Evolutionary conservation across 2,888 invertebrate species (phyloP).

Genomic region (Aelia acuminata): DNA sequence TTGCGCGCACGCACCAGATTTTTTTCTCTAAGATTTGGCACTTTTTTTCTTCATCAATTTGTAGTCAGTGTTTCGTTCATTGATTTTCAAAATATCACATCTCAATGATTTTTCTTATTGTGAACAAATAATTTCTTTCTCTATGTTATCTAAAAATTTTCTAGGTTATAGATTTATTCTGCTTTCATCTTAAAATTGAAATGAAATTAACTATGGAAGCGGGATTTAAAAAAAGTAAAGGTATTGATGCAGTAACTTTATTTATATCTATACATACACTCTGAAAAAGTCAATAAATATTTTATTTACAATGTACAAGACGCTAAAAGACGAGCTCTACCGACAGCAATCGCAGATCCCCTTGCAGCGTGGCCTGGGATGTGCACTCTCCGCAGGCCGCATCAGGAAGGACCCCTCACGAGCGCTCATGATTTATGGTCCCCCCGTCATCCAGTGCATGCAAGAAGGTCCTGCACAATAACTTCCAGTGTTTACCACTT

Average conservation of each 20-base stretch:
- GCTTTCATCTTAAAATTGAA: too few relatives aligned
- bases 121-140: too few relatives aligned
- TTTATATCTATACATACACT: background rate
- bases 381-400: conserved; percentile 47
- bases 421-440: conserved; percentile 44
- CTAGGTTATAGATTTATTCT: too few relatives aligned
- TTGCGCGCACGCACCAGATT: too few relatives aligned
- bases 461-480: conserved; percentile 7
- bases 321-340: background rate
- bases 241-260: background rate
- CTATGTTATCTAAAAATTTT: too few relatives aligned
- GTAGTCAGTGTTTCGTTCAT: too few relatives aligned
- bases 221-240: background rate
- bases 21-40: too few relatives aligned
- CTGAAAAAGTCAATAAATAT: conserved; percentile 1
- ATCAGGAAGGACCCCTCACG: conserved; percentile 52
- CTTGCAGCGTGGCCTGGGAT: conserved; percentile 40
- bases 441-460: conserved; percentile 49
- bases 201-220: too few relatives aligned
- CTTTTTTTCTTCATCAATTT: too few relatives aligned
- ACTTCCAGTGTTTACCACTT: background rate
- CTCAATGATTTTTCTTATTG: too few relatives aligned
- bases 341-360: background rate
- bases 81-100: too few relatives aligned
- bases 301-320: conserved; percentile 21